These are phyloP conservation scores for Cheirogaleus medius DNA, from an alignment of 2,113 vertebrate genomes.

Conservation along the genomic window DNA sequence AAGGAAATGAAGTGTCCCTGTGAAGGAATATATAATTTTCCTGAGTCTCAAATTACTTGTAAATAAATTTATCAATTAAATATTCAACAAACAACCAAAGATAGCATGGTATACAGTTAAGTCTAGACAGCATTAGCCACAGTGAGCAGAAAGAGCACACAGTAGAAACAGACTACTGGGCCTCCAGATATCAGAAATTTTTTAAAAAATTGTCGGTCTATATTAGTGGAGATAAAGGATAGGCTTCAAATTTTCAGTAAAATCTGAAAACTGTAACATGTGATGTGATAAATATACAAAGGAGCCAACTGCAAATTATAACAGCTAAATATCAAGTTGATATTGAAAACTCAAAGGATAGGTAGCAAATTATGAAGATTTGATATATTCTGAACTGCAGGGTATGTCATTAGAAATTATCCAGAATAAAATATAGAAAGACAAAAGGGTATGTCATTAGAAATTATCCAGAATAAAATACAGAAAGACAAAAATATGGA, in stretches of 20 bases:
- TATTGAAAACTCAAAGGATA: background rate
- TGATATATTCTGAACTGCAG: conserved; percentile 1
- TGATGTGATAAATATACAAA: background rate
- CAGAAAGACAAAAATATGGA: background rate
- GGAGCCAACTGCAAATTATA: background rate
- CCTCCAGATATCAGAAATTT: background rate
- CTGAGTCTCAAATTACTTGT: background rate
- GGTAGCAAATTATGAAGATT: background rate
- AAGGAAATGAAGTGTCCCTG: background rate
- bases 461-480: background rate
- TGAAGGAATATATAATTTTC: background rate
- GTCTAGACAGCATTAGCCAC: background rate
- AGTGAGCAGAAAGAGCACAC: background rate
- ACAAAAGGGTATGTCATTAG: background rate
- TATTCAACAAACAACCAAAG: background rate
- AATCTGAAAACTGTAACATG: conserved; percentile 28
- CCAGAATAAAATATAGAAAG: background rate
- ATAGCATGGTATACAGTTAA: background rate
- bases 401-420: background rate
- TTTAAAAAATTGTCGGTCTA: background rate
- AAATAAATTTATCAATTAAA: background rate
- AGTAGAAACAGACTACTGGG: background rate
- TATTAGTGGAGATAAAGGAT: background rate
- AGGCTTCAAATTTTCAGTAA: background rate
- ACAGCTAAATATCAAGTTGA: background rate